Evolutionary conservation across 2,888 invertebrate species (phyloP), one percentile per base, ranked within the genome.

Genomic region (Sthenelais limicola): DNA sequence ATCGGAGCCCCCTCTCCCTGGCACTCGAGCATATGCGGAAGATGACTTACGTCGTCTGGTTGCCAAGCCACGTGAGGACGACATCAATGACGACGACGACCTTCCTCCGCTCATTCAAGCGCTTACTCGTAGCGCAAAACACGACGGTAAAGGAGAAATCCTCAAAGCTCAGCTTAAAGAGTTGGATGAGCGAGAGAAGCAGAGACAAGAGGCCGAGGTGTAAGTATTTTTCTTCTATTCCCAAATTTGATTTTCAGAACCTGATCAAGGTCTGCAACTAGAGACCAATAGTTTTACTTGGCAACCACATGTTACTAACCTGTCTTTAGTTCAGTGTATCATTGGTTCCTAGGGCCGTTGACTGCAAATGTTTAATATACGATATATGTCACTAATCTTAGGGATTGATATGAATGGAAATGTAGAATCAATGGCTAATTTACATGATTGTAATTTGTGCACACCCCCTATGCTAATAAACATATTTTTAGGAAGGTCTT

Each of bases 101-200:
- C 78, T 86, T 66, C 84, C 86, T 38, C 84, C 85, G 62, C 76
- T 86, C 48, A 67, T 67, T 32, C 73, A 86, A 85, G 85, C 85
- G 48, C 81, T 85, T 4, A 82, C 82, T n/a, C 78, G 82, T 48
- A 78, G 77, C 77, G 79, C 81, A 24, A 81, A 81, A 68, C 84
- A 85, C 80, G 86, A 86, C 77, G 82, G 80, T 24, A 73, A 81
- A 76, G 81, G 80, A 67, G 78, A 80, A 62, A 76, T 76, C 54
- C 69, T 85, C 30, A 80, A 82, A 33, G 79, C 81, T 71, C 78
- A 85, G 62, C 70, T 85, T 74, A 78, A 79, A 67, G 82, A 83
- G 72, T 73, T 86, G 51, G 82, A 85, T 74, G 82, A 85, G 69
- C 80, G 79, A 66, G 82, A 85, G 76, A 77, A 75, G 66, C 71